Percentiles rank a stretch among this genome's conserved stretches.
These are phyloP conservation scores for Dysmachus trigonus DNA, from an alignment of 2,888 invertebrate species.

Conservation along the genomic window DNA sequence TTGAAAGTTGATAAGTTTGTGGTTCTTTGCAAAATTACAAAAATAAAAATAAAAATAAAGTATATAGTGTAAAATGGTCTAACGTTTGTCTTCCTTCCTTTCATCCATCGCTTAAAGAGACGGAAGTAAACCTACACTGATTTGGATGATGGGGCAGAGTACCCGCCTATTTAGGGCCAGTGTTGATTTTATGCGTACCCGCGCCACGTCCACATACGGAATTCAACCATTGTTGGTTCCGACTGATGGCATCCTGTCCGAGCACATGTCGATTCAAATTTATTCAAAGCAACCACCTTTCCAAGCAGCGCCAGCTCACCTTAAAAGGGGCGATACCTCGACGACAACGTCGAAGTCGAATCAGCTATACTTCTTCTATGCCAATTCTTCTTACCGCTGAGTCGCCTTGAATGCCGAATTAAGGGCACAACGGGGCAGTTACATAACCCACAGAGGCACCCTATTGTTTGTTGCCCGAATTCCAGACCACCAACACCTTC, in stretches of 20 bases:
- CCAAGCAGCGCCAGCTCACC: background rate
- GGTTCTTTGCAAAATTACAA: no score
- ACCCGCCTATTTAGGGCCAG: background rate
- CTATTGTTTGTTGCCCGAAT: background rate
- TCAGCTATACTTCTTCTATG: background rate
- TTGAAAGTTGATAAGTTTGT: background rate
- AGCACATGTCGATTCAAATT: background rate
- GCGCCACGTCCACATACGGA: background rate
- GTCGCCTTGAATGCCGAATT: background rate
- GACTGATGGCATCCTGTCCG: background rate
- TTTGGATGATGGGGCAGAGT: background rate
- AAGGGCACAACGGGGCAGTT: background rate
- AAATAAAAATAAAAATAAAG: no score
- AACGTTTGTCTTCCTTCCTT: background rate
- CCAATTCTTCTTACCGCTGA: background rate
- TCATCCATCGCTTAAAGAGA: background rate
- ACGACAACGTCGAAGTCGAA: background rate
- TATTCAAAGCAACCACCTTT: background rate
- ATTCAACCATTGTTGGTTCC: background rate
- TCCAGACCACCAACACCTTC: background rate
- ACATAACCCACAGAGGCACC: background rate
- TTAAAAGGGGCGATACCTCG: background rate
- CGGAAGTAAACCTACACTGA: slow-evolving; percentile 5
- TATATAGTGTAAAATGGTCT: background rate
- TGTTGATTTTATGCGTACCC: background rate